Evolutionary conservation across 2,113 vertebrate genomes (phyloP).

Genomic region (Rattus rattus): DNA sequence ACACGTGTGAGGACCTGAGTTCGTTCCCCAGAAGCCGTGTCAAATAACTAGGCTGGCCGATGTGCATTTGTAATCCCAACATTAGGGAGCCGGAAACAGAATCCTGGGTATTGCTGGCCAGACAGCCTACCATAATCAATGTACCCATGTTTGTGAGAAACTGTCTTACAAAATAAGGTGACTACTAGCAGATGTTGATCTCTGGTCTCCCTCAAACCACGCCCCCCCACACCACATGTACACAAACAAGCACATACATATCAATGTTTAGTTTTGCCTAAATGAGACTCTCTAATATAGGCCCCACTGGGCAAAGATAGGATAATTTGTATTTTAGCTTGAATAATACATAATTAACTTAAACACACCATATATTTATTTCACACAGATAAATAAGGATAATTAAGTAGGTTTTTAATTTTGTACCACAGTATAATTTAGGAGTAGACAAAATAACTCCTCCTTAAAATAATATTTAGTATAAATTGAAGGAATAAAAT

Average conservation of each 20-base stretch:
- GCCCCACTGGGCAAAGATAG: neutral
- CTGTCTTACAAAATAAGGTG: neutral
- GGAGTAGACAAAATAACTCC: neutral
- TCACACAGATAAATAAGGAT: neutral
- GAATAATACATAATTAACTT: neutral
- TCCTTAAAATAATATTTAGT: conserved; percentile 20
- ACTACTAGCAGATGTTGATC: neutral
- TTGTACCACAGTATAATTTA: neutral
- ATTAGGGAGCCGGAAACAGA: neutral
- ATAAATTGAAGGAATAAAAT: conserved; percentile 42
- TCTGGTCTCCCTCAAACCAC: neutral
- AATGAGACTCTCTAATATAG: neutral
- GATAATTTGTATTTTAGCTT: neutral
- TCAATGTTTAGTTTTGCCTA: neutral
- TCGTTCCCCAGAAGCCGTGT: neutral
- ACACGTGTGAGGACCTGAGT: neutral
- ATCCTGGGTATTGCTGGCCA: neutral
- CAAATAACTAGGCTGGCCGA: neutral
- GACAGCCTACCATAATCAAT: neutral
- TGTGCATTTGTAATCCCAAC: neutral
- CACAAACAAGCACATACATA: neutral
- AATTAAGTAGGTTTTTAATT: neutral
- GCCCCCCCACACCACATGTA: too few species aligned
- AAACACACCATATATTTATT: neutral
- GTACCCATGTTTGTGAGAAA: neutral